A percentile compares a stretch with the other conserved stretches of the same genome.
Evolutionary conservation across 2,113 vertebrate species (phyloP).

Genomic region (Anoura caudifer): DNA sequence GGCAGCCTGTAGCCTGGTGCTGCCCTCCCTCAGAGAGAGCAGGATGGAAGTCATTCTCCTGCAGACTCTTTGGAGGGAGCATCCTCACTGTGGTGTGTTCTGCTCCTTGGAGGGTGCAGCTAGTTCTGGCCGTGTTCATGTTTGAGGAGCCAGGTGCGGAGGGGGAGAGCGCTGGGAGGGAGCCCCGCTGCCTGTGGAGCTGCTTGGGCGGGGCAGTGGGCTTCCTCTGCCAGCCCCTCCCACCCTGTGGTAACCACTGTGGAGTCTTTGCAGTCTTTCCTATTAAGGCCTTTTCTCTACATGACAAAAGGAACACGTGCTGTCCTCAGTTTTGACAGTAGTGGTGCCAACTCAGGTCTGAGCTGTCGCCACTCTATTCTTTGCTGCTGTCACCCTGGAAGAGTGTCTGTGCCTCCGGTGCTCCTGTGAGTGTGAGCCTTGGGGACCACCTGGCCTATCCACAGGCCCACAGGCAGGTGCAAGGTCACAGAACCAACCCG

Average conservation of each 20-base stretch:
- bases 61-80: not conserved
- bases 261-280: not conserved
- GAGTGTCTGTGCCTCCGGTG: not conserved
- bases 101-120: not conserved
- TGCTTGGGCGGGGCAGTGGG: not conserved
- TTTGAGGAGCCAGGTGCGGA: not conserved
- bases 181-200: not conserved
- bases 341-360: rapidly evolving
- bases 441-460: not conserved
- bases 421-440: not conserved
- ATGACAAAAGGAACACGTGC: rapidly evolving
- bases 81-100: not conserved
- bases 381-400: not conserved
- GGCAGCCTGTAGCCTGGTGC: not conserved
- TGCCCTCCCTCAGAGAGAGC: not conserved
- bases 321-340: not conserved
- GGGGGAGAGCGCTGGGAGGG: not conserved
- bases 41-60: no score
- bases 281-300: not conserved
- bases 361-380: not conserved
- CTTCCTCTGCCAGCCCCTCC: not conserved
- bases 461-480: not conserved
- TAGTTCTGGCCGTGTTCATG: not conserved
- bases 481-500: not conserved
- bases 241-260: not conserved